Evolutionary conservation across 2,113 vertebrate species (phyloP).

Genomic region (Myrmecophaga tridactyla): DNA sequence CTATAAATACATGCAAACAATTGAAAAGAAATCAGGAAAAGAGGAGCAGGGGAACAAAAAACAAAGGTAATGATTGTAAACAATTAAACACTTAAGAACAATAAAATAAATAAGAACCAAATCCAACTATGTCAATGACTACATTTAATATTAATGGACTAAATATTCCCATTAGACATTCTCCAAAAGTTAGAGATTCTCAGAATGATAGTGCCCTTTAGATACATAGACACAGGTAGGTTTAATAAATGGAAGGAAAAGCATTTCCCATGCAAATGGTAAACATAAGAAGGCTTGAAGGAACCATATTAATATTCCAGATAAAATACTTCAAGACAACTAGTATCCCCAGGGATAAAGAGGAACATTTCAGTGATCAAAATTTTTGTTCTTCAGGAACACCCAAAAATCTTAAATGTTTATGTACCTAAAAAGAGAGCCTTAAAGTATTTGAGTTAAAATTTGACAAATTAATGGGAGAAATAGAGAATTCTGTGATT

Average conservation of each 20-base stretch:
- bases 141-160: not conserved
- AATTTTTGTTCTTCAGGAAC: not conserved
- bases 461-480: not conserved
- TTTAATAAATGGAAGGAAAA: conserved; percentile 4
- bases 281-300: not conserved
- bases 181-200: not conserved
- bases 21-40: not conserved
- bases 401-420: not conserved
- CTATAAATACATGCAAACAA: not conserved
- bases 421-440: not conserved
- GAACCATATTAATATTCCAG: not conserved
- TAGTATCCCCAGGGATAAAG: not conserved
- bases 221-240: not conserved
- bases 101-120: not conserved
- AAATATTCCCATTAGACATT: not conserved
- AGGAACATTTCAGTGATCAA: not conserved
- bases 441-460: not conserved
- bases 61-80: not conserved
- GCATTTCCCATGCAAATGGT: not conserved
- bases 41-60: not conserved
- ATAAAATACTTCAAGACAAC: not conserved
- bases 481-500: not conserved
- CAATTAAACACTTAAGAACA: not conserved
- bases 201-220: not conserved
- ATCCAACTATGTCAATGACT: not conserved